Evolutionary conservation across 2,113 vertebrate species (phyloP).

Genomic region (Albula glossodonta): DNA sequence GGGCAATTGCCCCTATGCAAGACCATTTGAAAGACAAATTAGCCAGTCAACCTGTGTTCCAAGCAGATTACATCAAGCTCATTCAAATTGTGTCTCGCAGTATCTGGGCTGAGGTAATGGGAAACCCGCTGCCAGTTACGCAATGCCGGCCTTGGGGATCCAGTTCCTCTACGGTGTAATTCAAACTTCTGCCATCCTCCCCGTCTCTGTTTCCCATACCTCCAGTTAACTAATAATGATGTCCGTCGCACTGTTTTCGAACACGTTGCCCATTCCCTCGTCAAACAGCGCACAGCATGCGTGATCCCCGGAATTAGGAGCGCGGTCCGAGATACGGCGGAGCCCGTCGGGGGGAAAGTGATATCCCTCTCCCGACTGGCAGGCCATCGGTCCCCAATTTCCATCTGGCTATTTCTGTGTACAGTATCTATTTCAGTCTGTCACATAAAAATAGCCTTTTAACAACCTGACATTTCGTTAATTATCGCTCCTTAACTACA

Average conservation of each 20-base stretch:
- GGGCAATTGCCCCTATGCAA: slow-evolving; percentile 14
- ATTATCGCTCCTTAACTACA: slow-evolving; percentile 65
- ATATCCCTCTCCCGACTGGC: slow-evolving; percentile 31
- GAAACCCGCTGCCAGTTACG: slow-evolving; percentile 70
- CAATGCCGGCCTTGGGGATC: slow-evolving; percentile 50
- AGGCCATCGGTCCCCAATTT: slow-evolving; percentile 54
- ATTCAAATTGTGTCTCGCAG: slow-evolving; percentile 52
- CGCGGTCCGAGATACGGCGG: background rate
- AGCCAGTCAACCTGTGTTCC: slow-evolving; percentile 45
- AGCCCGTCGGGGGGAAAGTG: background rate
- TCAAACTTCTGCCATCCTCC: background rate
- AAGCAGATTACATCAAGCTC: slow-evolving; percentile 38
- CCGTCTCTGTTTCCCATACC: background rate
- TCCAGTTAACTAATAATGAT: background rate
- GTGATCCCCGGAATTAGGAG: too few relatives aligned
- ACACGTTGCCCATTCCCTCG: background rate
- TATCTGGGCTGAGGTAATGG: slow-evolving; percentile 66
- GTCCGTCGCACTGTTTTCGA: background rate
- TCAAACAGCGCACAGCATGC: background rate
- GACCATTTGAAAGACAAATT: slow-evolving; percentile 49
- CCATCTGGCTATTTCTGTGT: slow-evolving; percentile 65
- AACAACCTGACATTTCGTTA: slow-evolving; percentile 67
- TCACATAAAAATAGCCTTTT: slow-evolving; percentile 77
- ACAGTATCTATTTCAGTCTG: slow-evolving; percentile 71
- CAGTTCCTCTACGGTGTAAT: background rate